These are phyloP conservation scores for Rapana venosa DNA, from an alignment of 2,888 invertebrate species.

Conservation along the genomic window DNA sequence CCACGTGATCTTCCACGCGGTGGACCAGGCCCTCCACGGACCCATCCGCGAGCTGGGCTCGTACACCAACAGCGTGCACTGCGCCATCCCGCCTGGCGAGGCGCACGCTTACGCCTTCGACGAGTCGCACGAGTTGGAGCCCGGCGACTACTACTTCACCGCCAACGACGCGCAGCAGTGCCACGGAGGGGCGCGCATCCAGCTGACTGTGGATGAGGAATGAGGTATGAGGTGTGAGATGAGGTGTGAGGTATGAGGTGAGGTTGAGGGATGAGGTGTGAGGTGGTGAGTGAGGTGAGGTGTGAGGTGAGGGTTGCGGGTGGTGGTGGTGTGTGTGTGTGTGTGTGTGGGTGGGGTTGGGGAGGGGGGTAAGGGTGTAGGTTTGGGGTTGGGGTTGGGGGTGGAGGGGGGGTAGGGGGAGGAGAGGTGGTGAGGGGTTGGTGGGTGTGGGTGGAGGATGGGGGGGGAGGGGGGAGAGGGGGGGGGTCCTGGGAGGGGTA, in stretches of 20 bases:
- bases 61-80: conserved; percentile 47
- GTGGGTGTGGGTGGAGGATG: too few relatives aligned
- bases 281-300: too few relatives aligned
- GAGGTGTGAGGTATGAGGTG: too few relatives aligned
- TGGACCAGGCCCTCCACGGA: background rate
- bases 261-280: too few relatives aligned
- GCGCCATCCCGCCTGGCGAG: conserved; percentile 51
- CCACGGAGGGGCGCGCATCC: background rate
- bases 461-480: too few relatives aligned
- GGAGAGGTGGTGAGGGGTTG: too few relatives aligned
- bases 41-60: conserved; percentile 48
- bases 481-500: too few relatives aligned
- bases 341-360: background rate
- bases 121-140: conserved; percentile 39
- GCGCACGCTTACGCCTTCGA: conserved; percentile 44
- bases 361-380: background rate
- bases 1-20: conserved; percentile 44
- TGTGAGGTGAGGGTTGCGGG: too few relatives aligned
- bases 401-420: background rate
- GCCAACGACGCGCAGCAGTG: conserved; percentile 41
- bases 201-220: conserved; percentile 19
- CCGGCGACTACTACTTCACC: conserved; percentile 52
- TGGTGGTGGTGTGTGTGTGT: too few relatives aligned
- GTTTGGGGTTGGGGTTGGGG: background rate
- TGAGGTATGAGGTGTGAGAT: background rate